phyloP scores from a whole-genome alignment of 1,140 invertebrate genomes.

The Hypsibius dujardini region DNA sequence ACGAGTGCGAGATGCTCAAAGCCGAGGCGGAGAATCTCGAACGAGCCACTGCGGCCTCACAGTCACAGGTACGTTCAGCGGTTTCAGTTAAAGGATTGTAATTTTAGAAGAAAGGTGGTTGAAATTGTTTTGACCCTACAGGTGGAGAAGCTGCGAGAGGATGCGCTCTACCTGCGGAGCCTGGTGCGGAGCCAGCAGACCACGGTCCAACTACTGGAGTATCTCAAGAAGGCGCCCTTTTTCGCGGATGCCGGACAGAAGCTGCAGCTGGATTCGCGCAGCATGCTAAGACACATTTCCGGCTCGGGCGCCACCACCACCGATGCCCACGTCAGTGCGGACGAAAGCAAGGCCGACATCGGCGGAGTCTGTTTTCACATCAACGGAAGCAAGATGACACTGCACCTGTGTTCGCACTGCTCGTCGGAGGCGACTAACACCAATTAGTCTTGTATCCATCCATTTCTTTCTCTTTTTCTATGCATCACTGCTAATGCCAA shows the following conservation, averaged over 20 bases:
- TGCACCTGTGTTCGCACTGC: constrained; percentile 12
- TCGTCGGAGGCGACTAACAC: neutral
- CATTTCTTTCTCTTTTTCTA: no score
- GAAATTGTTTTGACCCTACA: neutral
- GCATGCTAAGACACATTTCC: neutral
- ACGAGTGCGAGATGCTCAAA: neutral
- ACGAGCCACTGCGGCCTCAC: neutral
- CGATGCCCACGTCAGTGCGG: neutral
- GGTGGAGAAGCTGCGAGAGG: neutral
- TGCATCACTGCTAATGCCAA: no score
- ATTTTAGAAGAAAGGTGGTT: neutral
- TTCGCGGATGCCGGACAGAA: neutral
- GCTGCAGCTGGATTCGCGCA: neutral
- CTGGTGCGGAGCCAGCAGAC: neutral
- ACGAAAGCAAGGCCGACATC: neutral
- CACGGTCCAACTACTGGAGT: neutral
- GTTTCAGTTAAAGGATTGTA: no score
- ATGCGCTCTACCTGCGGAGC: neutral
- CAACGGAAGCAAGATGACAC: neutral
- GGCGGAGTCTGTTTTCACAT: constrained; percentile 11
- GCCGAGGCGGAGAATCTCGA: neutral
- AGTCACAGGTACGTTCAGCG: neutral
- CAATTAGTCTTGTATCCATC: no score
- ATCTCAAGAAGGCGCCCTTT: constrained; percentile 12
- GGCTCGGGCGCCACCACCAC: neutral